phyloP scores from a whole-genome alignment of 1,140 invertebrate genomes.

The Daktulosphaira vitifoliae region DNA sequence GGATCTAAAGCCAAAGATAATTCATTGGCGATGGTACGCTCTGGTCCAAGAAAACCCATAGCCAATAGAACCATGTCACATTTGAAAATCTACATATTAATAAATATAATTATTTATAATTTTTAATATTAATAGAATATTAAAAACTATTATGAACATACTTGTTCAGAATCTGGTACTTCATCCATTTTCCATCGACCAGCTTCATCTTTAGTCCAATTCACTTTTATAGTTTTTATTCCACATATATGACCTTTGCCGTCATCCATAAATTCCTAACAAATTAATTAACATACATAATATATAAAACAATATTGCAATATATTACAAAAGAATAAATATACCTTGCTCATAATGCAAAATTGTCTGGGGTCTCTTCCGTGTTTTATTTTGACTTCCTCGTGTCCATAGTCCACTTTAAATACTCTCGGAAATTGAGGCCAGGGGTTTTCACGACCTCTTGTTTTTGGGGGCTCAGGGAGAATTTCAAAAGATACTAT shows the following conservation, averaged over 20 bases:
- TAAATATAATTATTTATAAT: neutral
- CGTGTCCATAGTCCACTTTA: conserved; percentile 96
- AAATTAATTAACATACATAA: conserved; percentile 31
- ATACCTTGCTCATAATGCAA: conserved; percentile 79
- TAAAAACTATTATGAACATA: conserved; percentile 37
- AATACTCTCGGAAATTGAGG: conserved; percentile 95
- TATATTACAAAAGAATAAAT: conserved; percentile 17
- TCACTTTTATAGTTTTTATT: conserved; percentile 79
- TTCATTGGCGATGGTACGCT: conserved; percentile 78
- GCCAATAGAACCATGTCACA: conserved; percentile 90
- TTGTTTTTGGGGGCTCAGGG: conserved; percentile 72
- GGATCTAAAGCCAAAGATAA: conserved; percentile 76
- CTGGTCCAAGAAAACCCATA: conserved; percentile 98
- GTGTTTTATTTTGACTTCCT: conserved; percentile 86
- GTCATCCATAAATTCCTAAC: conserved; percentile 83
- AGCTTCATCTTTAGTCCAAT: conserved; percentile 86
- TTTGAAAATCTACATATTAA: conserved; percentile 54
- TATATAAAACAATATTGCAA: neutral
- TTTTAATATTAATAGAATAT: neutral
- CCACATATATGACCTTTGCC: conserved; percentile 82
- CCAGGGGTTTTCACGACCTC: conserved; percentile 90
- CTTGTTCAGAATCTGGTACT: conserved; percentile 68
- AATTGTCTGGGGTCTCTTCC: conserved; percentile 91
- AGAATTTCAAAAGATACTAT: conserved; percentile 97
- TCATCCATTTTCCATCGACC: conserved; percentile 94